phyloP scores from a whole-genome alignment of 2,888 invertebrate genomes.

The Trypoxylon attenuatum region DNA sequence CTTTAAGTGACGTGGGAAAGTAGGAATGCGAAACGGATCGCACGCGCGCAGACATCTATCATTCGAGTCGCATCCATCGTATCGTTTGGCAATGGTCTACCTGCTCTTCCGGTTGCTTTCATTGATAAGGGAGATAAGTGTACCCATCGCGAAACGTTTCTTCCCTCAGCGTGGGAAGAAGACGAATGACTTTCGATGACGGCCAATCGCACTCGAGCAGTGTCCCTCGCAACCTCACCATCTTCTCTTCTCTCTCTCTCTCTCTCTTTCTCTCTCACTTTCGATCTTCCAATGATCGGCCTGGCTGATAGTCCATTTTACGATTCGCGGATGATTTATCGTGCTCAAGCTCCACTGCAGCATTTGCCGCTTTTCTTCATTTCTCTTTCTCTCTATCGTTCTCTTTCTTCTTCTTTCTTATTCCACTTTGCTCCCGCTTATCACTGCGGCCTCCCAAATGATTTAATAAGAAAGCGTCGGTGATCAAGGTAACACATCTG shows the following conservation, averaged over 20 bases:
- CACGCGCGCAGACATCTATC: slow-evolving; percentile 53
- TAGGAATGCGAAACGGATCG: slow-evolving; percentile 50
- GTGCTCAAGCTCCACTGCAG: neutral
- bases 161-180: slow-evolving; percentile 40
- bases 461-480: neutral
- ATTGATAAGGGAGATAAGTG: slow-evolving; percentile 59
- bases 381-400: too few relatives aligned
- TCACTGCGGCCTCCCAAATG: neutral
- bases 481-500: neutral
- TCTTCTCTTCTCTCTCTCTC: neutral
- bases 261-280: too few relatives aligned
- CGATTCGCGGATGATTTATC: neutral
- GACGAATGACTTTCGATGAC: slow-evolving; percentile 56
- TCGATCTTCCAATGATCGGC: neutral
- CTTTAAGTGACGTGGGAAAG: slow-evolving; percentile 66
- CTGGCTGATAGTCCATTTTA: neutral
- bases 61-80: slow-evolving; percentile 60
- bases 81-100: slow-evolving; percentile 54
- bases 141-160: slow-evolving; percentile 34
- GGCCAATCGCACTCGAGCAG: slow-evolving; percentile 15
- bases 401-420: too few relatives aligned
- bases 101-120: slow-evolving; percentile 52
- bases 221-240: neutral
- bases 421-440: too few relatives aligned
- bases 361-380: too few relatives aligned